Percentiles rank a stretch among this genome's conserved stretches.
phyloP scores from a whole-genome alignment of 2,797 vertebrate species.

The Gouania willdenowi region DNA sequence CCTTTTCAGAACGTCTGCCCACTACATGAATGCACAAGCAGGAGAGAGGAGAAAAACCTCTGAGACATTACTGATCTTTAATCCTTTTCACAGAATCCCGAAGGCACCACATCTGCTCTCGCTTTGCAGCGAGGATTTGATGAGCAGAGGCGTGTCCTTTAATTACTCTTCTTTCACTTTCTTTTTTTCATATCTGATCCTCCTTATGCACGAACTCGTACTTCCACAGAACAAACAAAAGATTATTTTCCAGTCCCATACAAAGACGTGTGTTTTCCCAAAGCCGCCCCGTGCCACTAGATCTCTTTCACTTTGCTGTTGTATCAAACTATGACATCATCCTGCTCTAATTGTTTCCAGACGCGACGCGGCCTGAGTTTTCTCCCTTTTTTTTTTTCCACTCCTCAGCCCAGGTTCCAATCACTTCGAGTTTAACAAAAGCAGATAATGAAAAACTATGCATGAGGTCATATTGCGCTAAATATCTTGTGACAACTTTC shows the following conservation, averaged over 20 bases:
- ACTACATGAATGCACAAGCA: constrained; percentile 14
- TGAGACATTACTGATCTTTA: constrained; percentile 53
- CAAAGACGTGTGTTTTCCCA: constrained; percentile 53
- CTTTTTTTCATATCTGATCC: constrained; percentile 51
- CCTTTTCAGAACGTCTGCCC: constrained; percentile 3
- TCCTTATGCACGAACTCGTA: constrained; percentile 42
- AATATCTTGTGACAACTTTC: constrained; percentile 51
- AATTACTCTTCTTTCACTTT: constrained; percentile 59
- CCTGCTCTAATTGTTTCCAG: constrained; percentile 74
- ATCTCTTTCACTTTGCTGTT: constrained; percentile 58
- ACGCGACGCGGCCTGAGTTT: constrained; percentile 37
- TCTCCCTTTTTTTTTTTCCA: constrained; percentile 65
- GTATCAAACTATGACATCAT: constrained; percentile 75
- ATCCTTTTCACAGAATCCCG: constrained; percentile 50
- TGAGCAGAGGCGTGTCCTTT: constrained; percentile 59
- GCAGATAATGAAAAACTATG: constrained; percentile 52
- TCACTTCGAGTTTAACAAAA: constrained; percentile 39
- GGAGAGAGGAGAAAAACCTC: constrained; percentile 23
- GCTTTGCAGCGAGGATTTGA: constrained; percentile 54
- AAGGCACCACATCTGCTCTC: constrained; percentile 64
- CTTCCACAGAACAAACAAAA: constrained; percentile 38
- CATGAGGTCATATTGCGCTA: constrained; percentile 60
- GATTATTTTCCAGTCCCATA: constrained; percentile 4
- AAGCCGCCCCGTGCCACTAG: constrained; percentile 40
- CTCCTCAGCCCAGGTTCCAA: constrained; percentile 34